Conservation (phyloP, 2,113 vertebrate species). For the Apeltes quadracus region DNA sequence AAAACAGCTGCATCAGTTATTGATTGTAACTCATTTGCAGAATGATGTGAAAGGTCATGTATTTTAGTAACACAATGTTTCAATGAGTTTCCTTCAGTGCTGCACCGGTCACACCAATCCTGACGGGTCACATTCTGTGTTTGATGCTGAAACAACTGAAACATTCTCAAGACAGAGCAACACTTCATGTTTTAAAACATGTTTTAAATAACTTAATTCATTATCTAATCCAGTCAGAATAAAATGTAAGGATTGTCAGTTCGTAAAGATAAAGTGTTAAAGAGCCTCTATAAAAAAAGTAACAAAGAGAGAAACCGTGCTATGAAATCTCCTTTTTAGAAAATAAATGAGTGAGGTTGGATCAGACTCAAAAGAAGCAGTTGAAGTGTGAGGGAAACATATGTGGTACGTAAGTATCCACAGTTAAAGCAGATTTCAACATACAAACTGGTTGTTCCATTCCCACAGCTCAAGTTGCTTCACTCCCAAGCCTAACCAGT, state of each 20-base stretch:
- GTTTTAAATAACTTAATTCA: slow-evolving; percentile 8
- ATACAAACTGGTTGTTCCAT: slow-evolving; percentile 6
- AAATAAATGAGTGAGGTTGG: neutral
- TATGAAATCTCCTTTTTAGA: neutral
- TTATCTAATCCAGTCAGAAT: slow-evolving; percentile 12
- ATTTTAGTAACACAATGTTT: neutral
- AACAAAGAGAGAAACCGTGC: neutral
- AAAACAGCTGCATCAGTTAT: neutral
- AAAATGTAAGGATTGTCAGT: neutral
- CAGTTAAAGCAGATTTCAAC: neutral
- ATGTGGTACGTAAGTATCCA: neutral
- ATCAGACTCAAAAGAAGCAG: neutral
- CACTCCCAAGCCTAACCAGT: slow-evolving; percentile 74
- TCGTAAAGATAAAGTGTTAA: neutral
- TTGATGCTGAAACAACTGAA: too few relatives aligned
- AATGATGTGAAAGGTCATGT: too few relatives aligned
- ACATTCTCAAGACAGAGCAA: too few relatives aligned
- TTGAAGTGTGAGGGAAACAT: neutral
- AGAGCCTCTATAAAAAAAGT: neutral
- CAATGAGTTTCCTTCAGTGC: neutral
- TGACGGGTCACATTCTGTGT: slow-evolving; percentile 59
- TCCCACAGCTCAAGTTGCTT: slow-evolving; percentile 2
- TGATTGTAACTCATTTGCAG: neutral
- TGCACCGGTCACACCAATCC: slow-evolving; percentile 19
- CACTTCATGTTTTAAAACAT: slow-evolving; percentile 1